These are phyloP conservation scores for Platygyra sinensis DNA, from an alignment of 64 coral and sea anemone species.

Conservation along the genomic window DNA sequence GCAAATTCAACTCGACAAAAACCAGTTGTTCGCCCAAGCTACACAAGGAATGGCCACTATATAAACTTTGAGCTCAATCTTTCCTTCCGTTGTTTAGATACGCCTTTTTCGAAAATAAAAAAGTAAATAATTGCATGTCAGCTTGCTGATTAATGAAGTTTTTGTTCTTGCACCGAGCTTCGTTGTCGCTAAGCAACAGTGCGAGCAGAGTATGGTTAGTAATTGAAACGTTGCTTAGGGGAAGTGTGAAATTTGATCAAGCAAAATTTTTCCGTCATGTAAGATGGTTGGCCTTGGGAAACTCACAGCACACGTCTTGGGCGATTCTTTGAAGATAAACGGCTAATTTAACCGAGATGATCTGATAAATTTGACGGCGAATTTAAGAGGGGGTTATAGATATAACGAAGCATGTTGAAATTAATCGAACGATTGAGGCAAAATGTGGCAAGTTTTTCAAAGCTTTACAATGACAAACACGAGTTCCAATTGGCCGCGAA, in stretches of 20 bases:
- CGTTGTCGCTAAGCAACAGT: slow-evolving; percentile 21
- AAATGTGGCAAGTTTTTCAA: neutral
- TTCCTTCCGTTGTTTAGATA: slow-evolving; percentile 5
- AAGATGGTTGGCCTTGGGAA: neutral
- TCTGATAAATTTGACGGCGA: neutral
- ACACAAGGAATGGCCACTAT: neutral
- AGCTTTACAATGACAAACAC: neutral
- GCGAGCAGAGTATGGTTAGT: neutral
- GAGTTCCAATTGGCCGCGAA: neutral
- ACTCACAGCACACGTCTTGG: neutral
- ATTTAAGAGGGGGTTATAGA: neutral
- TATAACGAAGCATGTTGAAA: neutral
- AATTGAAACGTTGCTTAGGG: slow-evolving; percentile 27
- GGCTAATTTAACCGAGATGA: slow-evolving; percentile 6
- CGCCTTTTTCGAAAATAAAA: slow-evolving; percentile 5
- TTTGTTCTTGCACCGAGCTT: slow-evolving; percentile 3
- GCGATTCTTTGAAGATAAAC: slow-evolving; percentile 19
- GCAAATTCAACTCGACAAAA: neutral
- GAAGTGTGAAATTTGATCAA: slow-evolving; percentile 43
- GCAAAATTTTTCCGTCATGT: neutral
- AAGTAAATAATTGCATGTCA: slow-evolving; percentile 20
- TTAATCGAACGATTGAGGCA: neutral
- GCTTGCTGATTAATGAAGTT: slow-evolving; percentile 26
- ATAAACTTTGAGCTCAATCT: neutral
- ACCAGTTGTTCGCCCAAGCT: neutral